Conservation (phyloP, 2,113 vertebrate genomes). For the Halcyon malimbica region DNA sequence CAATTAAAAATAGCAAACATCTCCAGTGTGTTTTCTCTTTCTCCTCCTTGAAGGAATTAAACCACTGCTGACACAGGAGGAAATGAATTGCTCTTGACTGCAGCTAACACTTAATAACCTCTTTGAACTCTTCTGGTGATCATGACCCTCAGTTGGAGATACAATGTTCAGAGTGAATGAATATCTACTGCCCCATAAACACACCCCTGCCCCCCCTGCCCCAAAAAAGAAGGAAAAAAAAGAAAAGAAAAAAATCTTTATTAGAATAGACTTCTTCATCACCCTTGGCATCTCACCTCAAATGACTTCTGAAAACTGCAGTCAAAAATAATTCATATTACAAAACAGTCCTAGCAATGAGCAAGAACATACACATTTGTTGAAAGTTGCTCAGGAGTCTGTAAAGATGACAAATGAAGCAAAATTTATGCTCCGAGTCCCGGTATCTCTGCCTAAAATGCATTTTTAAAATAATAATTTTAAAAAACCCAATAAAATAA, state of each 20-base stretch:
- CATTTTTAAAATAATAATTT: slow-evolving; percentile 22
- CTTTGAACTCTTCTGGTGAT: not conserved
- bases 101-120: not conserved
- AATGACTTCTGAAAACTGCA: not conserved
- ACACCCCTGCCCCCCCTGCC: too few relatives aligned
- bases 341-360: not conserved
- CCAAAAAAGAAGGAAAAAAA: too few relatives aligned
- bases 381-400: not conserved
- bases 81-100: slow-evolving; percentile 5
- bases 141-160: not conserved
- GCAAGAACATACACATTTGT: not conserved
- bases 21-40: not conserved
- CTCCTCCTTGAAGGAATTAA: not conserved
- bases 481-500: too few relatives aligned
- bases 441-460: slow-evolving; percentile 31
- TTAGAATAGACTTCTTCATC: not conserved
- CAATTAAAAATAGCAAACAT: not conserved
- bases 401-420: not conserved
- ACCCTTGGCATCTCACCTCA: not conserved
- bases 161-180: not conserved
- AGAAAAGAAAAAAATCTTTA: not conserved
- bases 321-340: not conserved
- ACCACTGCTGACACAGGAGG: not conserved
- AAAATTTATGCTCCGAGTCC: slow-evolving; percentile 9
- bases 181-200: not conserved